phyloP scores from a whole-genome alignment of 2,113 vertebrate species.

The Chaetorhynchus papuensis region DNA sequence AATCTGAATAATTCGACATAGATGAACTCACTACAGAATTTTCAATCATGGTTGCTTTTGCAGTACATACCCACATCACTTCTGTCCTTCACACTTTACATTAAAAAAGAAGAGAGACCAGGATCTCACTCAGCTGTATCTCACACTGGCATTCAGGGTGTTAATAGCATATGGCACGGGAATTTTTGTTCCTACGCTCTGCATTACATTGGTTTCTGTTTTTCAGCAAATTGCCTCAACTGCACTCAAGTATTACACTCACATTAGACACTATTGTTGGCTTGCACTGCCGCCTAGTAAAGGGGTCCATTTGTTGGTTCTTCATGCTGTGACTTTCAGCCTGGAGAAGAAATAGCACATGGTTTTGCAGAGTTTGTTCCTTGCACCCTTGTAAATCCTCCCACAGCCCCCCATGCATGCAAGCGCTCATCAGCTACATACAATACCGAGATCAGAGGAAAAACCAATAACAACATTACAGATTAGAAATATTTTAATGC shows the following conservation, averaged over 20 bases:
- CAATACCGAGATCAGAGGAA: background rate
- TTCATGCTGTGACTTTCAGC: slow-evolving; percentile 95
- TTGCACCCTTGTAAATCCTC: background rate
- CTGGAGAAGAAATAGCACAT: slow-evolving; percentile 65
- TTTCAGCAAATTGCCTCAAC: background rate
- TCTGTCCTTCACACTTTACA: background rate
- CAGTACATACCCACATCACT: background rate
- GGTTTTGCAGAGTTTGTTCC: background rate
- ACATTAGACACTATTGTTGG: slow-evolving; percentile 99
- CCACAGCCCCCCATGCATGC: background rate
- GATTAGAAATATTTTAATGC: background rate
- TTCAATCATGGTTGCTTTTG: background rate
- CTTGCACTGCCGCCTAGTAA: slow-evolving; percentile 96
- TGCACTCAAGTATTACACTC: slow-evolving; percentile 49
- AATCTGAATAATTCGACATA: background rate
- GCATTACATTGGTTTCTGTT: background rate
- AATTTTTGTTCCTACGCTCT: background rate
- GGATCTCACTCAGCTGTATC: background rate
- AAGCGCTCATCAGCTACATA: background rate
- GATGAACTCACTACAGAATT: background rate
- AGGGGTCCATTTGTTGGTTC: slow-evolving; percentile 98
- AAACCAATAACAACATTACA: background rate
- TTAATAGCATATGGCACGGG: background rate
- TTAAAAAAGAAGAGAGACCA: background rate
- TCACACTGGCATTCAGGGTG: background rate